Evolutionary conservation across 1,140 invertebrate genomes (phyloP).

Genomic region (Andricus grossulariae): DNA sequence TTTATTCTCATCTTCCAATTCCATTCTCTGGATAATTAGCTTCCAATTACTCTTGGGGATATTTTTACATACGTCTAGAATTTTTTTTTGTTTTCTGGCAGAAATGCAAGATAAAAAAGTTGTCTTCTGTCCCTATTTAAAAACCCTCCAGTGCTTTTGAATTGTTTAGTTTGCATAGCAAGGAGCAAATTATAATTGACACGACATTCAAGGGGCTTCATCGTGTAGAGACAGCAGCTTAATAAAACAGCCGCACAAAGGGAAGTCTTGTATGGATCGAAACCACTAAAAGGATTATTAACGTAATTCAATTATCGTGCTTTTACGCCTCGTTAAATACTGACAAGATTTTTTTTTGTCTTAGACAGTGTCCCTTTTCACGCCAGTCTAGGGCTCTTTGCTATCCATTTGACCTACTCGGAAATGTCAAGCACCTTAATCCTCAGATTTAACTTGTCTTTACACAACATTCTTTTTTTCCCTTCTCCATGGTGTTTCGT

Average conservation of each 20-base stretch:
- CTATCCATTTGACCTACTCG: conserved; percentile 26
- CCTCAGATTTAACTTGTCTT: conserved; percentile 17
- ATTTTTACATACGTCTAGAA: too few species aligned
- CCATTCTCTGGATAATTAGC: too few species aligned
- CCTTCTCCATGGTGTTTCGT: background rate
- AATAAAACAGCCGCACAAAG: conserved; percentile 28
- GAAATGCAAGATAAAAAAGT: too few species aligned
- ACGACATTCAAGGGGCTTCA: conserved; percentile 23
- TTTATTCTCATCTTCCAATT: too few species aligned
- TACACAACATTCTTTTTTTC: background rate
- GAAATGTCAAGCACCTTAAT: conserved; percentile 30
- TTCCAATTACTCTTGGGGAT: too few species aligned
- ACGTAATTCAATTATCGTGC: conserved; percentile 20
- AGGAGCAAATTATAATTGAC: conserved; percentile 30
- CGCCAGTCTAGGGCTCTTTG: conserved; percentile 18
- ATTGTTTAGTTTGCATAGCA: conserved; percentile 20
- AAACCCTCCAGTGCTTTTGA: background rate
- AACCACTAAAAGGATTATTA: conserved; percentile 32
- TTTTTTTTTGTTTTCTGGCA: too few species aligned
- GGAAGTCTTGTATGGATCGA: conserved; percentile 21
- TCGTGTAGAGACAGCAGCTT: conserved; percentile 29
- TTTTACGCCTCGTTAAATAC: conserved; percentile 26
- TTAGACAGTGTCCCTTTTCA: conserved; percentile 21
- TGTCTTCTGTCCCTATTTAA: too few species aligned
- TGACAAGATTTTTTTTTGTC: background rate